Evolutionary conservation across 1,140 invertebrate genomes (phyloP).

Genomic region (Tetraneura akinire): DNA sequence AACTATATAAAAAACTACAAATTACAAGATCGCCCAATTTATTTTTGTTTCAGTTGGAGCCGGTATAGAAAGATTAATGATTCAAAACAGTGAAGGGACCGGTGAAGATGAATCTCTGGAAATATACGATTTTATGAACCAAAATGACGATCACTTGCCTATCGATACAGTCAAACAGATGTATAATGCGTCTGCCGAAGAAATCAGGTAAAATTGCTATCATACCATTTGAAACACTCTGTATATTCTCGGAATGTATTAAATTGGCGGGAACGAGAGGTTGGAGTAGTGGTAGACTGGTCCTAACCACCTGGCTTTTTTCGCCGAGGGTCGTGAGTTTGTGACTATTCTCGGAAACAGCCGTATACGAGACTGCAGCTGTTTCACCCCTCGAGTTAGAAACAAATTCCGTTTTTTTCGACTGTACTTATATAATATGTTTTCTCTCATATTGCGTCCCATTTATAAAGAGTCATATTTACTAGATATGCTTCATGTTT

Average conservation of each 20-base stretch:
- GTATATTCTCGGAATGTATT: slow-evolving; percentile 25
- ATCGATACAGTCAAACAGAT: slow-evolving; percentile 35
- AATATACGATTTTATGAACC: slow-evolving; percentile 27
- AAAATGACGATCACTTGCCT: slow-evolving; percentile 22
- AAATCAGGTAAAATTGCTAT: slow-evolving; percentile 35
- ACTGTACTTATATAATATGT: not conserved
- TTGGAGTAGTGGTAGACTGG: too few species aligned
- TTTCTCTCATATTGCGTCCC: not conserved
- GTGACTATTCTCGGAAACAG: slow-evolving; percentile 35
- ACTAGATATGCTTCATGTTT: not conserved
- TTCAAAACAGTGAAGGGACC: slow-evolving; percentile 18
- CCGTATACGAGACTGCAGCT: slow-evolving; percentile 33
- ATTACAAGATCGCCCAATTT: not conserved
- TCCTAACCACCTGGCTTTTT: slow-evolving; percentile 47
- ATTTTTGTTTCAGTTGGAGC: slow-evolving; percentile 13
- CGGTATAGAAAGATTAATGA: slow-evolving; percentile 42
- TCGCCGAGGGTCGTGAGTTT: slow-evolving; percentile 19
- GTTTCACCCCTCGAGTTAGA: slow-evolving; percentile 35
- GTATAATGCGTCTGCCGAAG: slow-evolving; percentile 47
- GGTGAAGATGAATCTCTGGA: slow-evolving; percentile 25
- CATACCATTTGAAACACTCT: not conserved
- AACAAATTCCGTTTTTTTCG: slow-evolving; percentile 31
- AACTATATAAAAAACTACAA: not conserved
- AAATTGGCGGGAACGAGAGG: not conserved
- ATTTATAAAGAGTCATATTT: not conserved